These are phyloP conservation scores for Darevskia nairensis DNA, from an alignment of 2,797 vertebrate genomes.

Conservation along the genomic window DNA sequence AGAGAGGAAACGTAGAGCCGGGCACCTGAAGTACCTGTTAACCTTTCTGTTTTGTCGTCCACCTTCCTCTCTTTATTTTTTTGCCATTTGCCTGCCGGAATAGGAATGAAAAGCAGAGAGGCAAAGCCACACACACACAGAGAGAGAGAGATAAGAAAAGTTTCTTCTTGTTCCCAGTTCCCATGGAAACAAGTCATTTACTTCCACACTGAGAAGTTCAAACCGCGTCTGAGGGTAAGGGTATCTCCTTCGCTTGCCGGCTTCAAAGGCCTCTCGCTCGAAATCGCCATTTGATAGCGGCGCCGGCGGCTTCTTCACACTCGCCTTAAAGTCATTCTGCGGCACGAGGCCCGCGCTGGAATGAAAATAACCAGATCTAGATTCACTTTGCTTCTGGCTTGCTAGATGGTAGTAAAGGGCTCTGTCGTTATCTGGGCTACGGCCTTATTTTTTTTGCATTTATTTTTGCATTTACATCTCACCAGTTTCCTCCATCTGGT, in stretches of 20 bases:
- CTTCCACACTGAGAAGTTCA: not conserved
- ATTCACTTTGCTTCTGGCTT: too few species aligned
- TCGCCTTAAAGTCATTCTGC: not conserved
- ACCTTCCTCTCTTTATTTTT: not conserved
- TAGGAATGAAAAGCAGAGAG: not conserved
- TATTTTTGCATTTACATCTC: too few species aligned
- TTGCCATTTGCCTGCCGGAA: not conserved
- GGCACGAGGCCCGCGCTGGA: not conserved
- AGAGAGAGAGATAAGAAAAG: not conserved
- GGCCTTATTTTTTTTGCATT: too few species aligned
- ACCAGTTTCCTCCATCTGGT: too few species aligned
- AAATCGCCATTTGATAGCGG: not conserved
- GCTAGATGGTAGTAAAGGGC: too few species aligned
- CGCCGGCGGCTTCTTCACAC: not conserved
- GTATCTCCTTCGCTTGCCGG: not conserved
- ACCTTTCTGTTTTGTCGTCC: not conserved
- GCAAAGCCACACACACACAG: not conserved
- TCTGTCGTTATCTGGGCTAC: too few species aligned
- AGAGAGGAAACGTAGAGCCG: not conserved
- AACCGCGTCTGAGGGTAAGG: not conserved
- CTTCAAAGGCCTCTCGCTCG: not conserved
- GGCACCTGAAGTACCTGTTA: not conserved
- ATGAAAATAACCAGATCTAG: not conserved
- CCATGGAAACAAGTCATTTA: constrained; percentile 3
- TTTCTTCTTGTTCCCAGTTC: not conserved